Evolutionary conservation across 2,113 vertebrate species (phyloP).

Genomic region (Elaphurus davidianus): DNA sequence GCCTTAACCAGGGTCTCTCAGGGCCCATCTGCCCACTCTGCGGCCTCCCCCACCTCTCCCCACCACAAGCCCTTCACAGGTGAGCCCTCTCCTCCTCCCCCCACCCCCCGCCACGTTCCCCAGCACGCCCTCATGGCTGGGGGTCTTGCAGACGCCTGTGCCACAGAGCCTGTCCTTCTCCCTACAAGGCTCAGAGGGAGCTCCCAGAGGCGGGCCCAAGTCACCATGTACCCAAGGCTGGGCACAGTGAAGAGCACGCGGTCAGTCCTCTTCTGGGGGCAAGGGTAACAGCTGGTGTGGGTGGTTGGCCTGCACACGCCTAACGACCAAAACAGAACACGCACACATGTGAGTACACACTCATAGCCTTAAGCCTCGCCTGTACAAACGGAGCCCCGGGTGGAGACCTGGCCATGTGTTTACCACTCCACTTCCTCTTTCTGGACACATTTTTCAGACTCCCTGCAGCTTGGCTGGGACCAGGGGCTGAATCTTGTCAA

Average conservation of each 20-base stretch:
- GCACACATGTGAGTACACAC: rapidly evolving
- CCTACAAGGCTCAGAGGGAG: neutral
- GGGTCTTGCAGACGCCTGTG: neutral
- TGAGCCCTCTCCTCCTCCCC: neutral
- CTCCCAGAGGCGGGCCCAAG: neutral
- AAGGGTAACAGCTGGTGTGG: neutral
- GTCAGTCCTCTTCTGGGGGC: neutral
- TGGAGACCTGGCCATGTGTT: neutral
- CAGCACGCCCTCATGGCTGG: too few species aligned
- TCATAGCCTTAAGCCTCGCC: neutral
- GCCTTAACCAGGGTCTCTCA: neutral
- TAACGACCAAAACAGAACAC: neutral
- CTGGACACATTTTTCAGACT: neutral
- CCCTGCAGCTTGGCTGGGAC: neutral
- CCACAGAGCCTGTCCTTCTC: neutral
- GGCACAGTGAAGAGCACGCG: neutral
- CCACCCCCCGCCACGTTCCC: rapidly evolving
- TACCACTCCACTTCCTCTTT: neutral
- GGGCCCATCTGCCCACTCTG: neutral
- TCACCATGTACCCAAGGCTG: neutral
- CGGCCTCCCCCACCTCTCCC: neutral
- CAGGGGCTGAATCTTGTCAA: neutral
- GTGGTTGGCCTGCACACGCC: neutral
- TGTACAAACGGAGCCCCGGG: neutral
- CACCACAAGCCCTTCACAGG: neutral